These are phyloP conservation scores for Poeciliopsis infans DNA, from an alignment of 2,797 vertebrate species.

Conservation along the genomic window DNA sequence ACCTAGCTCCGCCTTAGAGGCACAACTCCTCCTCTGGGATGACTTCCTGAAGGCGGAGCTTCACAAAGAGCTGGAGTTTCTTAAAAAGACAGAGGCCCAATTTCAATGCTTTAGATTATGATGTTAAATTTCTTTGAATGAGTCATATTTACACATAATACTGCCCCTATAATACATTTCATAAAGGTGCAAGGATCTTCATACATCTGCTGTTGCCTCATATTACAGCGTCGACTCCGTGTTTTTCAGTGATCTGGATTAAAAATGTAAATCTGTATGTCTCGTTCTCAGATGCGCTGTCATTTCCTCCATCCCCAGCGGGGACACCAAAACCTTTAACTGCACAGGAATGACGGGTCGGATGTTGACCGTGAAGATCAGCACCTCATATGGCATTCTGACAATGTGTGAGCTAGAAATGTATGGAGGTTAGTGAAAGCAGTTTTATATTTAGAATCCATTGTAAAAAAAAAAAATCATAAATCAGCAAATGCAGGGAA, in stretches of 20 bases:
- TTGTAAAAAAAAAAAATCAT: background rate
- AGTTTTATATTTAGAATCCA: background rate
- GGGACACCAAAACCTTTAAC: background rate
- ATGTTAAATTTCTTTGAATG: too few species aligned
- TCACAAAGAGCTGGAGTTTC: too few species aligned
- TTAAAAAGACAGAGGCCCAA: too few species aligned
- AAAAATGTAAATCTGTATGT: background rate
- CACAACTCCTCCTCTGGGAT: too few species aligned
- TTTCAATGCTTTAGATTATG: too few species aligned
- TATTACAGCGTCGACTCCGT: background rate
- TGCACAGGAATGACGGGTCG: background rate
- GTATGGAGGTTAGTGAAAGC: background rate
- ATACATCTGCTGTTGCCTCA: background rate
- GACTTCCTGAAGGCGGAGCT: too few species aligned
- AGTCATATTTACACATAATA: too few species aligned
- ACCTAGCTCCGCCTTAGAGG: too few species aligned
- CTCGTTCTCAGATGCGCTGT: background rate
- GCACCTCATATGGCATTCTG: background rate
- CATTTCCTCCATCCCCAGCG: background rate
- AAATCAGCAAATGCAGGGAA: background rate
- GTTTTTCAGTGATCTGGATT: background rate
- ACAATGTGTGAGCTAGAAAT: background rate
- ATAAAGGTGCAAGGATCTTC: background rate
- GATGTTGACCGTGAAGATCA: background rate
- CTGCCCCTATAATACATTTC: background rate